Base-by-base conservation (phyloP, 2,113 vertebrate species). In the Paedocypris sp. region DNA sequence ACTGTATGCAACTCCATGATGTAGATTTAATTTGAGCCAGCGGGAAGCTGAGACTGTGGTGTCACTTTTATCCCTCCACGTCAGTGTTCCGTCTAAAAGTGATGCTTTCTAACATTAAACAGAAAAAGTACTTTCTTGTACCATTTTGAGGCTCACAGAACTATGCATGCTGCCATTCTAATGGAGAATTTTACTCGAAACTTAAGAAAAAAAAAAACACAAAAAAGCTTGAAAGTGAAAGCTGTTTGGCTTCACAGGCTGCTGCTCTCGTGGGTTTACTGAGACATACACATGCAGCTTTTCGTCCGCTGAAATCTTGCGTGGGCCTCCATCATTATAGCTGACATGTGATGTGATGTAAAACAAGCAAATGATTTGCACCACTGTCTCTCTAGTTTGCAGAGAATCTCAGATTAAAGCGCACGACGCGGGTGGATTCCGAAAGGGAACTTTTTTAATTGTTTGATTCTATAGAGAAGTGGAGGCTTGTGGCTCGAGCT, bases 261-360 rank as follows among this genome's bases (percentile, higher is more conserved):
- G 65, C 66, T 63, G 63, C 77, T 79, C 73, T 75, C 64, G 48
- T 73, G 73, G 72, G 75, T 77, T 77, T 75, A 72, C 65, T 10
- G n/a, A 73, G 61, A 75, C 73, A 69, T 71, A 71, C 20, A 43
- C 61, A 62, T 71, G 63, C 43, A 73, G 63, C 53, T 67, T 67
- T 72, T 73, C 70, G 63, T 78, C 71, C 60, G 66, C 64, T 71
- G 68, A 60, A 75, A 73, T 73, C 54, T 71, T 74, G 63, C 67
- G 72, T 72, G 75, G 72, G 72, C 69, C 71, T 77, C 72, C 70
- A 79, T 84, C 76, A 80, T 81, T 80, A 81, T 62, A 74, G 73
- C 42, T 78, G 73, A 74, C 67, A 78, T 80, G 68, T 73, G 75
- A 76, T 73, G 53, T 59, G 72, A 76, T 75, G 68, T 79, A 76